Evolutionary conservation across 1,140 invertebrate genomes (phyloP), one percentile per base, ranked within the genome.

Genomic region (Solenopsis invicta): DNA sequence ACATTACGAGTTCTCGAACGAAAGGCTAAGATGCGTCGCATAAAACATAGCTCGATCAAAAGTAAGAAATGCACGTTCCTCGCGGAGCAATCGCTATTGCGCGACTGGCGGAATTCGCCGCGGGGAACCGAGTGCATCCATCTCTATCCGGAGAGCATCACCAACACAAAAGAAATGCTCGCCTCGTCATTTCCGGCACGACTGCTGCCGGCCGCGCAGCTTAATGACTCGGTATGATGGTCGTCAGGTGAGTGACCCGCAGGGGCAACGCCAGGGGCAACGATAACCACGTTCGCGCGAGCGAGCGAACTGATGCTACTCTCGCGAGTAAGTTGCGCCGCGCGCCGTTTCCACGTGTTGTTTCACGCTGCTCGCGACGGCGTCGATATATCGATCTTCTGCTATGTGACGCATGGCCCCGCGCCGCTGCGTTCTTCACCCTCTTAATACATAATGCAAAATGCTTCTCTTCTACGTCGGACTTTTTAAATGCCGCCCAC

Each of bases 221-320:
- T 90, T 90, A 90, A 90, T 88, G 88, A 90, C 88, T 87, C 75
- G 88, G 75, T 90, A 85, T 77, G 82, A 89, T 89, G 81, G 85
- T 86, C 80, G 88, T 87, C 91, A 92, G 91, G 91, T 92, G 91
- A 92, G 91, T 91, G 89, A 92, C 89, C 91, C 66, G 62, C 56
- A 54, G 29, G 29, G 29, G 29, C 29, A 29, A 29, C 62, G 84
- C 66, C 74, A 84, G 77, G 62, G 77, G 87, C 88, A 90, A 91
- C 76, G 89, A 92, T 90, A 89, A 77, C 82, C 86, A 84, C 56
- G 41, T 72, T 52, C 54, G 82, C 24, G 50, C 41, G 37, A 66
- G 12, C 29, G 72, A 52, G 34, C 67, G 34, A 29, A 9, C 16
- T 9, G 69, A 34, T 29, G 21, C n/a, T 56, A 45, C 71, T 76